phyloP scores from a whole-genome alignment of 2,797 vertebrate species.

The Peromyscus attwateri region DNA sequence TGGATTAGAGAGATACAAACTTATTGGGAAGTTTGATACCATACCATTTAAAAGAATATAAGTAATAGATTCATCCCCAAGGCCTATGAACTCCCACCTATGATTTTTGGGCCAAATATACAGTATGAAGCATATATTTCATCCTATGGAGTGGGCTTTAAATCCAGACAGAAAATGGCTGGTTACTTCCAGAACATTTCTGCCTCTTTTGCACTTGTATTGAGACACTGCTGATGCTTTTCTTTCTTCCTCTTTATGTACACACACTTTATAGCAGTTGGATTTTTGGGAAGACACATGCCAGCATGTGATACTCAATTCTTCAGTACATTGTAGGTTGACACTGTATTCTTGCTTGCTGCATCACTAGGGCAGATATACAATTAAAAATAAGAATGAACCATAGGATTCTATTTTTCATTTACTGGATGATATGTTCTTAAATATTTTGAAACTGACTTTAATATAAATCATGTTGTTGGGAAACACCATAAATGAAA shows the following conservation, averaged over 20 bases:
- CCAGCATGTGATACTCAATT: background rate
- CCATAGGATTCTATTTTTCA: background rate
- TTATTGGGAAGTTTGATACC: background rate
- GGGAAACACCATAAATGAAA: background rate
- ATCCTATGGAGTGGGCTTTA: background rate
- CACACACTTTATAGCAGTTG: background rate
- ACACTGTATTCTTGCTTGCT: background rate
- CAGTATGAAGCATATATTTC: background rate
- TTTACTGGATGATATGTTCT: background rate
- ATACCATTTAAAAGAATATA: background rate
- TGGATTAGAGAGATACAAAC: too few species aligned
- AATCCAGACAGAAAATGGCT: too few species aligned
- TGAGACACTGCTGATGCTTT: background rate
- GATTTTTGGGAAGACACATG: background rate
- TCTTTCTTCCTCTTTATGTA: background rate
- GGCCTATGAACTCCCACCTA: background rate
- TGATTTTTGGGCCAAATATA: background rate
- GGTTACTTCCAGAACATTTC: background rate
- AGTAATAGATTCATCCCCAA: background rate
- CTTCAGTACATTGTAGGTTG: background rate
- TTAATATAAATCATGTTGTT: background rate
- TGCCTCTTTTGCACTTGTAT: background rate
- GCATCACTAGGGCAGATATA: background rate
- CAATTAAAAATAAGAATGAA: background rate
- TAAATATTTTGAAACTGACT: slow-evolving; percentile 14